Evolutionary conservation across 2,888 invertebrate species (phyloP).

Genomic region (Leptinotarsa haldemani): DNA sequence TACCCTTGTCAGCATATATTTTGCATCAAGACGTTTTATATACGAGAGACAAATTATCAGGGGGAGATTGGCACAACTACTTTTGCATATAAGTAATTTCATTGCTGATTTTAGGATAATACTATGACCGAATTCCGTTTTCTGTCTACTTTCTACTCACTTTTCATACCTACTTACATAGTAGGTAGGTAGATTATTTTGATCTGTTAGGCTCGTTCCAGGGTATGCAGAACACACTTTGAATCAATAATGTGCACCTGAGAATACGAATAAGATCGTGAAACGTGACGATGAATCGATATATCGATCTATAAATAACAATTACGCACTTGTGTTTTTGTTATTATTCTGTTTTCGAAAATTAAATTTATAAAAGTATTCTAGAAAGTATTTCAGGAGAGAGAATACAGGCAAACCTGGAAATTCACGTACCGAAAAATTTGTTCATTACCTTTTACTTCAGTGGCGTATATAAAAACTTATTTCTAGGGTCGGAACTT

Average conservation of each 20-base stretch:
- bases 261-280: slow-evolving; percentile 12
- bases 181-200: neutral
- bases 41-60: neutral
- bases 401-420: no score
- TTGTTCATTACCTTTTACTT: no score
- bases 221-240: neutral
- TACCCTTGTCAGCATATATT: no score
- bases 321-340: neutral
- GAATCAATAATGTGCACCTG: slow-evolving; percentile 3
- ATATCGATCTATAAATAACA: slow-evolving; percentile 10
- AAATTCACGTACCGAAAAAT: no score
- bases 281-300: slow-evolving; percentile 6
- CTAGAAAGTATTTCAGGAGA: no score
- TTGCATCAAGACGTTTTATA: neutral
- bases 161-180: no score
- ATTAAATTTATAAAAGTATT: no score
- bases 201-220: neutral
- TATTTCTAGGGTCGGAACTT: no score
- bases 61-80: neutral
- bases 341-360: neutral
- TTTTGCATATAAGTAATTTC: neutral
- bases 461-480: no score
- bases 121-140: neutral
- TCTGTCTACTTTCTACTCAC: slow-evolving; percentile 2
- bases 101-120: neutral